Evolutionary conservation across 2,797 vertebrate species (phyloP).

Genomic region (Premnoplex brunnescens): DNA sequence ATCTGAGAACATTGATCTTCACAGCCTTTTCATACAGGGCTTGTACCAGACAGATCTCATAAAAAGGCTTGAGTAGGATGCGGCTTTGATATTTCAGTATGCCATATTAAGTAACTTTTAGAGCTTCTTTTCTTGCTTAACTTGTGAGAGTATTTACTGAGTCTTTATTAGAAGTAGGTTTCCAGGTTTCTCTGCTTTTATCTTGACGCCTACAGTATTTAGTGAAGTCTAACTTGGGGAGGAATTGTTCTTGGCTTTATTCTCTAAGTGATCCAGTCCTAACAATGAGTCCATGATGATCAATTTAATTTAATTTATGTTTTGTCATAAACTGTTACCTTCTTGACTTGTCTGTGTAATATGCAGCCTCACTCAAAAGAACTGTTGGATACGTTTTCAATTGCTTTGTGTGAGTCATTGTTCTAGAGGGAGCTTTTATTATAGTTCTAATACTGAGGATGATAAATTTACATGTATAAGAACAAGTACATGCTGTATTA

Average conservation of each 20-base stretch:
- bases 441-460: background rate
- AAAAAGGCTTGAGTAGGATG: background rate
- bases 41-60: background rate
- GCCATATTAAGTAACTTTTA: background rate
- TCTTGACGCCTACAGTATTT: constrained; percentile 17
- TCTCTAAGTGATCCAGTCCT: constrained; percentile 43
- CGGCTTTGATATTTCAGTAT: background rate
- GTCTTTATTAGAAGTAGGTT: background rate
- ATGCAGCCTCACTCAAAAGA: constrained; percentile 36
- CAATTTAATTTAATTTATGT: constrained; percentile 58
- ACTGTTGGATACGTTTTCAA: constrained; percentile 50
- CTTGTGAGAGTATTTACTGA: constrained; percentile 6
- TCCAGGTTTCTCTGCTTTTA: constrained; percentile 34
- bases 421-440: constrained; percentile 59
- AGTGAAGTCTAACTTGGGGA: constrained; percentile 2
- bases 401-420: constrained; percentile 53
- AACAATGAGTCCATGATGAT: constrained; percentile 59
- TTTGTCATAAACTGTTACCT: constrained; percentile 62
- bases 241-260: constrained; percentile 37
- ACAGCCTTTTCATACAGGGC: background rate
- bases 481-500: background rate
- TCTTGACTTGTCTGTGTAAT: constrained; percentile 42
- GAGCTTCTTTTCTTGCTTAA: background rate
- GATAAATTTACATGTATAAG: constrained; percentile 20
- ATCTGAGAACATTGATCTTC: background rate